Percentiles rank a stretch among this genome's conserved stretches.
Conservation (phyloP, 1,140 invertebrate species). For the Pseudomyrmex pallidus region DNA sequence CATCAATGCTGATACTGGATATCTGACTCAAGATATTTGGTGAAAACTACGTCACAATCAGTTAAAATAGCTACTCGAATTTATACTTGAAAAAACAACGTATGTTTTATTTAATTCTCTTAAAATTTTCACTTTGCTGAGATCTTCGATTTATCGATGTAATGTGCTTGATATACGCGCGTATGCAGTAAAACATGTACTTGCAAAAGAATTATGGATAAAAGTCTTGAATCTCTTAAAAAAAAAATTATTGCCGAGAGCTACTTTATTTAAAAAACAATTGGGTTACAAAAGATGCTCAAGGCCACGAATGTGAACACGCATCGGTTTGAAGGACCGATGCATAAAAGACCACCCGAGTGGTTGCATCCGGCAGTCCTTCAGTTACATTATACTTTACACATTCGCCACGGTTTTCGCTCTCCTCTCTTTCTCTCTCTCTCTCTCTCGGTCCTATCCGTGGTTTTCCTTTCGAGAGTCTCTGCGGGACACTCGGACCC, state of each 20-base stretch:
- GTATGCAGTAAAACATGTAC: background rate
- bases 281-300: constrained; percentile 11
- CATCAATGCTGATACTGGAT: background rate
- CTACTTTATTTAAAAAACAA: background rate
- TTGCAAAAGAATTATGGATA: background rate
- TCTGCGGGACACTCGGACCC: constrained; percentile 45
- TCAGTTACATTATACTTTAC: constrained; percentile 82
- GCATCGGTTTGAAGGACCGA: constrained; percentile 40
- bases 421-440: constrained; percentile 18
- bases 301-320: constrained; percentile 18
- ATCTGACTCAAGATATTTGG: background rate
- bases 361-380: constrained; percentile 77
- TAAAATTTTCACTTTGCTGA: too few species aligned
- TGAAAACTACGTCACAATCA: too few species aligned
- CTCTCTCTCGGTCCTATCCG: background rate
- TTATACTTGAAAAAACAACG: background rate
- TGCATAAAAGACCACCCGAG: constrained; percentile 80
- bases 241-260: too few species aligned
- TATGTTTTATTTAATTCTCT: background rate
- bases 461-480: constrained; percentile 62
- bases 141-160: too few species aligned
- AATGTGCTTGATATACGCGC: background rate
- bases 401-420: constrained; percentile 75
- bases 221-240: background rate
- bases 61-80: too few species aligned